Base-by-base conservation (phyloP, 2,113 vertebrate species). In the Spea bombifrons region DNA sequence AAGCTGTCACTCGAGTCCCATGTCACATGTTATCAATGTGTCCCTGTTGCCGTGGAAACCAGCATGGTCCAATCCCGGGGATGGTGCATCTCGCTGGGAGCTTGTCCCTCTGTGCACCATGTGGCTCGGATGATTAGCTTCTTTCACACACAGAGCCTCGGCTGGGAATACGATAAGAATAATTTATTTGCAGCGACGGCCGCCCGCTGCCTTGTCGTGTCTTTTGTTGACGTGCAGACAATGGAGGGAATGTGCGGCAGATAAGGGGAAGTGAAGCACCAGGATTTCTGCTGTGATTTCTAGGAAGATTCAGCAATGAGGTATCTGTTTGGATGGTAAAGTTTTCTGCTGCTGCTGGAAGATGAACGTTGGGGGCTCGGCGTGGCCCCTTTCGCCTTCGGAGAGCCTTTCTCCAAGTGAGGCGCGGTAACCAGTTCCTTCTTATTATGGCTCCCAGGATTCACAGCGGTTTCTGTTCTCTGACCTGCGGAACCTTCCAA, bases 91-190 rank as follows among this genome's bases (percentile, higher is more conserved):
- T 16, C 78, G 75, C 86, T 82, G 84, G 82, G 79, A 84, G 83
- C 75, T 79, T 76, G 81, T 87, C 90, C 86, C 78, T 77, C 81
- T 78, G 79, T 49, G 86, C 89, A 85, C 89, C 91, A 88, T 93
- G 94, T 91, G 93, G 90, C 88, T 83, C 79, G 48, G 75, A 83
- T 85, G 90, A 93, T 91, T 90, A 90, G 91, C 89, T 86, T 70
- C 69, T 82, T 85, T 85, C 82, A 59, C 82, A 53, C 86, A 30
- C 30, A 30, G 30, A 74, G 86, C 78, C 86, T 73, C 10, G 73
- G 30, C 66, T 83, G 87, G 88, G 87, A 90, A 89, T 92, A 91
- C 89, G 87, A 92, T 89, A 86, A 88, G 83, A 83, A 53, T 87
- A 86, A 90, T 87, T 89, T 87, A 89, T 86, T 83, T 73, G 71